These are phyloP conservation scores for Lophochroa leadbeateri DNA, from an alignment of 2,113 vertebrate species.

Conservation along the genomic window DNA sequence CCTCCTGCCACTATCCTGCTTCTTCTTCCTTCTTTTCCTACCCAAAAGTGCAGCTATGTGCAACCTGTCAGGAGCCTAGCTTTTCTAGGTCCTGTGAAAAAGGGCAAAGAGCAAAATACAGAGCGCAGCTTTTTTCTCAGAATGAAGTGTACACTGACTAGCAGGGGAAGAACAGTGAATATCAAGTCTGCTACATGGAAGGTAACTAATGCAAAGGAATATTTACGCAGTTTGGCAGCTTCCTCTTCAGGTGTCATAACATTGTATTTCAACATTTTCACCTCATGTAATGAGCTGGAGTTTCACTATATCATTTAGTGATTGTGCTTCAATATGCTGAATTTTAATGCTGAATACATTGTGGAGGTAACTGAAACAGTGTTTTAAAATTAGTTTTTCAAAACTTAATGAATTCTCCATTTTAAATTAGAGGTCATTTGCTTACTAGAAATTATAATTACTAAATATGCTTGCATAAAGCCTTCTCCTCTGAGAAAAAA, in stretches of 20 bases:
- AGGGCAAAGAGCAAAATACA: conserved; percentile 88
- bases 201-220: conserved; percentile 72
- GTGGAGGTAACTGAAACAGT: background rate
- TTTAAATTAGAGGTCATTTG: conserved; percentile 28
- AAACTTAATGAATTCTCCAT: background rate
- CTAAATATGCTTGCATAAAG: conserved; percentile 7
- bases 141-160: conserved; percentile 98
- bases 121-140: conserved; percentile 93
- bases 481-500: background rate
- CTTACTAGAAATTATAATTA: background rate
- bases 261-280: conserved; percentile 22
- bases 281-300: background rate
- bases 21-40: too few species aligned
- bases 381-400: conserved; percentile 15
- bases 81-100: conserved; percentile 87
- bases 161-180: conserved; percentile 95
- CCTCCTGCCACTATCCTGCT: too few species aligned
- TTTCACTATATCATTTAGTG: conserved; percentile 4
- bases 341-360: background rate
- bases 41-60: too few species aligned
- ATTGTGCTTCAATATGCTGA: background rate
- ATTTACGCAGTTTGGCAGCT: background rate
- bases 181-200: conserved; percentile 99
- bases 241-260: conserved; percentile 33
- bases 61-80: too few species aligned